Percentiles rank a stretch among this genome's conserved stretches.
These are phyloP conservation scores for Anser brachyrhynchus DNA, from an alignment of 2,113 vertebrate species.

Conservation along the genomic window DNA sequence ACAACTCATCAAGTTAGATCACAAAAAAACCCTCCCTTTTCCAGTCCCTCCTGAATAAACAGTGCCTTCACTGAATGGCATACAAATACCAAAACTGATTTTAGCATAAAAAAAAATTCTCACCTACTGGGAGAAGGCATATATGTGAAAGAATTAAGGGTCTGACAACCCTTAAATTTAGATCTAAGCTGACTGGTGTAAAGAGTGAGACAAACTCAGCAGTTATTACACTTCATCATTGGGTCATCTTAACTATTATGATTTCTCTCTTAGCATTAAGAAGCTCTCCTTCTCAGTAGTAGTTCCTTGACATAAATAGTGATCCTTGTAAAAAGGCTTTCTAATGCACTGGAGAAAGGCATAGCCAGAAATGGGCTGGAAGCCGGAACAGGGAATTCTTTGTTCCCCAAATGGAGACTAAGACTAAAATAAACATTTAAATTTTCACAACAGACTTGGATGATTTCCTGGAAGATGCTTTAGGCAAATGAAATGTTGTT, in stretches of 20 bases:
- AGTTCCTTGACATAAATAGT: background rate
- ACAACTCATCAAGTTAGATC: background rate
- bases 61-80: background rate
- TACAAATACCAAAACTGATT: background rate
- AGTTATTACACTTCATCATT: background rate
- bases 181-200: background rate
- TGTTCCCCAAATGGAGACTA: background rate
- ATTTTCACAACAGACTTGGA: background rate
- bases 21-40: slow-evolving; percentile 16
- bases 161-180: background rate
- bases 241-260: background rate
- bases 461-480: background rate
- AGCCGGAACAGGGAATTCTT: background rate
- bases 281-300: background rate
- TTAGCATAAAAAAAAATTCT: background rate
- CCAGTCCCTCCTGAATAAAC: background rate
- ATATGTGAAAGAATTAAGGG: background rate
- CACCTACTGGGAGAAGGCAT: background rate
- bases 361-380: background rate
- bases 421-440: background rate
- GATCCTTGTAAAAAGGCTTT: background rate
- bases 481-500: background rate
- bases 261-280: background rate
- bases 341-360: background rate
- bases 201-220: background rate